These are phyloP conservation scores for Lepidonotus clava DNA, from an alignment of 2,888 invertebrate species.

Conservation along the genomic window DNA sequence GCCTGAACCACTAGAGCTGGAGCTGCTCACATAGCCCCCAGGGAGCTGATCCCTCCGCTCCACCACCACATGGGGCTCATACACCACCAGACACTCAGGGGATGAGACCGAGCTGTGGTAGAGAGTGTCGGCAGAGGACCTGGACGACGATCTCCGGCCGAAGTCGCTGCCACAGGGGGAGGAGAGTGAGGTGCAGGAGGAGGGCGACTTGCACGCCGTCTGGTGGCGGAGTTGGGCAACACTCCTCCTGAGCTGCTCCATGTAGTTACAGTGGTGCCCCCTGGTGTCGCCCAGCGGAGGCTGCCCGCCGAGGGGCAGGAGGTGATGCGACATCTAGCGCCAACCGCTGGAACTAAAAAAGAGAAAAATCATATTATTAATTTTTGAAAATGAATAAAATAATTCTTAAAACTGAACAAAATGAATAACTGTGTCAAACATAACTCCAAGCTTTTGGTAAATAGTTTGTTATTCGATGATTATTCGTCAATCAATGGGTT, in stretches of 20 bases:
- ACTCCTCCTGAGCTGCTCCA: conserved; percentile 45
- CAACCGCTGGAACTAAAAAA: background rate
- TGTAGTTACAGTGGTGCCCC: conserved; percentile 36
- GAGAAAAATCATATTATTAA: background rate
- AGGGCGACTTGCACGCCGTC: conserved; percentile 20
- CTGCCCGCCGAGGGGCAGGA: background rate
- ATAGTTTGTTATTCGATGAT: background rate
- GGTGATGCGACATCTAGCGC: conserved; percentile 23
- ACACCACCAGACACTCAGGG: conserved; percentile 46
- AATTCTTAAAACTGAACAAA: background rate
- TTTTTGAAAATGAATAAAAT: background rate
- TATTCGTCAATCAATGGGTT: background rate
- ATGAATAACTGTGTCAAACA: background rate
- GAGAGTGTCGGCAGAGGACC: conserved; percentile 1
- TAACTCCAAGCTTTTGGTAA: background rate
- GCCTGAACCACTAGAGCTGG: background rate
- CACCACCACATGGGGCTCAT: conserved; percentile 17
- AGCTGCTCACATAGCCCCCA: background rate
- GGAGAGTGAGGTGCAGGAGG: background rate
- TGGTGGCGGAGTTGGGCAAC: conserved; percentile 36
- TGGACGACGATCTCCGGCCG: background rate
- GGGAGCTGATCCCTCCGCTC: background rate
- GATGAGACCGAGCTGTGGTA: background rate
- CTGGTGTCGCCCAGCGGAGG: background rate
- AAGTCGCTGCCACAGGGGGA: background rate